Conservation (phyloP, 2,888 invertebrate species). For the Drosophila paramelanica region DNA sequence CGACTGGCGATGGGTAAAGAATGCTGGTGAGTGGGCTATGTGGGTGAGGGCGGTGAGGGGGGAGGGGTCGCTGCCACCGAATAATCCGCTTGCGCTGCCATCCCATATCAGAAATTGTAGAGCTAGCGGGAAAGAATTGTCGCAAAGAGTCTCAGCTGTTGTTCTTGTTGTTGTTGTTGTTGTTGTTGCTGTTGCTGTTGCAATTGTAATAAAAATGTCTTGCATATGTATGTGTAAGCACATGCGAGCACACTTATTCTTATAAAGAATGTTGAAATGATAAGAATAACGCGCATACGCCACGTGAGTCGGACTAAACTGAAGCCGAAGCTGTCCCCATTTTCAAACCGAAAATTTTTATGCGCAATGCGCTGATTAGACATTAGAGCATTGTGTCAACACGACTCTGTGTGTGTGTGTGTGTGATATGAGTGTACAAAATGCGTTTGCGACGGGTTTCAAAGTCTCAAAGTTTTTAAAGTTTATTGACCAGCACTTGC, state of each 20-base stretch:
- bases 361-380: constrained; percentile 53
- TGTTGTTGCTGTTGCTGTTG: constrained; percentile 41
- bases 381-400: constrained; percentile 39
- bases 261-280: constrained; percentile 45
- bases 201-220: constrained; percentile 51
- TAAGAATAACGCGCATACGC: constrained; percentile 57
- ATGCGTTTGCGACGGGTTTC: constrained; percentile 12
- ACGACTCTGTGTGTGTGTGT: constrained; percentile 1
- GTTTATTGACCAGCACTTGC: constrained; percentile 34
- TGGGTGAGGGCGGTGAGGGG: background rate
- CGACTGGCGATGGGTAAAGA: constrained; percentile 23
- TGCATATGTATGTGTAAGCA: constrained; percentile 12
- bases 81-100: constrained; percentile 15
- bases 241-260: constrained; percentile 11
- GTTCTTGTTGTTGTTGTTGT: constrained; percentile 1
- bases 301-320: constrained; percentile 38
- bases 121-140: constrained; percentile 22
- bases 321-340: constrained; percentile 39
- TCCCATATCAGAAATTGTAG: constrained; percentile 34
- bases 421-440: constrained; percentile 9
- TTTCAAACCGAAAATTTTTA: constrained; percentile 31
- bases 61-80: background rate
- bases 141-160: constrained; percentile 3
- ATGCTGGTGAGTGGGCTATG: background rate
- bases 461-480: constrained; percentile 17